A percentile compares a stretch with the other conserved stretches of the same genome.
These are phyloP conservation scores for Linepithema humile DNA, from an alignment of 1,140 invertebrate genomes.

Conservation along the genomic window DNA sequence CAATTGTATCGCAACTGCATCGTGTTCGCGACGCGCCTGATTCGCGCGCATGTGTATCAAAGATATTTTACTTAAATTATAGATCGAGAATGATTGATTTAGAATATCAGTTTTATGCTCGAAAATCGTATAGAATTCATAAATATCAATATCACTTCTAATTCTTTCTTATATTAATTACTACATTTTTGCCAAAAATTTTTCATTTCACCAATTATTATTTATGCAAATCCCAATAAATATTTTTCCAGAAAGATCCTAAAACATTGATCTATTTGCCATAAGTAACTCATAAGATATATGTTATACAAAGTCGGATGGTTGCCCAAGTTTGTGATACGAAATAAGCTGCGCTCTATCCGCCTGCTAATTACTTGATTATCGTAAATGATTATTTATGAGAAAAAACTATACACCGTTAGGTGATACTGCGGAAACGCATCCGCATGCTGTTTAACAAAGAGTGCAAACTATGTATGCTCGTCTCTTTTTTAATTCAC, in stretches of 20 bases:
- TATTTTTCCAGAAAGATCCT: no score
- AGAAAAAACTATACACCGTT: background rate
- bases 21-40: background rate
- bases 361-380: conserved; percentile 17
- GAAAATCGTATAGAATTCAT: background rate
- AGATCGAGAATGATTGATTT: background rate
- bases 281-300: conserved; percentile 20
- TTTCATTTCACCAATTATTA: no score
- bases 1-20: background rate
- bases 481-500: background rate
- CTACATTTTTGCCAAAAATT: no score
- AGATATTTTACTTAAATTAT: background rate
- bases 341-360: conserved; percentile 10
- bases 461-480: background rate
- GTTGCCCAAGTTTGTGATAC: background rate
- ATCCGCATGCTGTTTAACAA: background rate
- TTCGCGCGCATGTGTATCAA: background rate
- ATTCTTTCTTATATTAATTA: background rate
- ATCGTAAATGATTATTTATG: conserved; percentile 13
- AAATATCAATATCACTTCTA: background rate
- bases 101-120: background rate
- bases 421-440: background rate
- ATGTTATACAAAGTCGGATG: background rate
- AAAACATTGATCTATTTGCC: no score
- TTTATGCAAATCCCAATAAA: no score